Conservation (phyloP, 2,113 vertebrate species). For the Amblyornis subalaris region DNA sequence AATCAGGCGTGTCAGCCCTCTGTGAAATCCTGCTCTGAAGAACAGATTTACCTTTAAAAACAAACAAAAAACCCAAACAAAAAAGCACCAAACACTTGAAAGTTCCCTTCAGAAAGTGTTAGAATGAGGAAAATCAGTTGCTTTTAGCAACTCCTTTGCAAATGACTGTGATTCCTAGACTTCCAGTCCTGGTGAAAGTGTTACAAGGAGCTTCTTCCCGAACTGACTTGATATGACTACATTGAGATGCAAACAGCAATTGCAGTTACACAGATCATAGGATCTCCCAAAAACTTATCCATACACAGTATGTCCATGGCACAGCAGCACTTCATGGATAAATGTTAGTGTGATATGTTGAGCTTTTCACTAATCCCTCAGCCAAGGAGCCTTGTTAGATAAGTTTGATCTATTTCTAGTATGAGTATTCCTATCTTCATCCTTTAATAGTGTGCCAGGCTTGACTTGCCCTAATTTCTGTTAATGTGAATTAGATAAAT, state of each 20-base stretch:
- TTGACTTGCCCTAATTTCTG: slow-evolving; percentile 45
- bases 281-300: neutral
- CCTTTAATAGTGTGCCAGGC: neutral
- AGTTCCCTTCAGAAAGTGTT: neutral
- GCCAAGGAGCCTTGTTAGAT: neutral
- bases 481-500: slow-evolving; percentile 39
- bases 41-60: neutral
- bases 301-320: neutral
- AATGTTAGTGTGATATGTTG: neutral
- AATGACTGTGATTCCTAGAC: neutral
- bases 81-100: neutral
- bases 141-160: neutral
- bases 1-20: neutral
- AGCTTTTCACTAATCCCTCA: neutral
- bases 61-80: neutral
- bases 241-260: neutral
- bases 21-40: neutral
- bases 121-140: neutral
- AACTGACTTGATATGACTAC: neutral
- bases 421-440: neutral
- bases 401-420: slow-evolving; percentile 13
- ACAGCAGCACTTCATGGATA: neutral
- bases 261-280: neutral
- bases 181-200: neutral
- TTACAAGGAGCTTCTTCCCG: neutral